These are phyloP conservation scores for Strix occidentalis DNA, from an alignment of 2,797 vertebrate species.

Conservation along the genomic window DNA sequence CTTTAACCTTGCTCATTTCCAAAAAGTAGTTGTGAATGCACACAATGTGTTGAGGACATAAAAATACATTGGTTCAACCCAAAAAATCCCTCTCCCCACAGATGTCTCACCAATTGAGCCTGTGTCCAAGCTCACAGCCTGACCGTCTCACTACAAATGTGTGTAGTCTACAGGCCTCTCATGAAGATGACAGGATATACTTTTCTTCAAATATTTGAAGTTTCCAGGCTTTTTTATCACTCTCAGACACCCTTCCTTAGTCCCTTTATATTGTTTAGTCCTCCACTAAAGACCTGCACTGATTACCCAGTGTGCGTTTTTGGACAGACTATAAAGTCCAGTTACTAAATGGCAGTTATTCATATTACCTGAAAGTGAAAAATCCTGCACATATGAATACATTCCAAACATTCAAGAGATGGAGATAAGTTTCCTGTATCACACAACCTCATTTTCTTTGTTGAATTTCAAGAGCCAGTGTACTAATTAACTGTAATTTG, in stretches of 20 bases:
- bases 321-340: background rate
- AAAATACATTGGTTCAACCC: fast-evolving
- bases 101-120: fast-evolving
- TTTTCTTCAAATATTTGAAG: background rate
- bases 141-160: background rate
- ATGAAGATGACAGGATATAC: background rate
- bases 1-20: background rate
- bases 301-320: background rate
- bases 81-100: background rate
- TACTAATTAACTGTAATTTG: background rate
- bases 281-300: background rate
- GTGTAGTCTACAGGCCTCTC: background rate
- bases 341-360: background rate
- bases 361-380: background rate
- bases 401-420: background rate
- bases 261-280: background rate
- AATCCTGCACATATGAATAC: background rate
- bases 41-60: fast-evolving
- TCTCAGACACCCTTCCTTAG: background rate
- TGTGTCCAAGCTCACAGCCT: background rate
- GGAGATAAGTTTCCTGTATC: background rate
- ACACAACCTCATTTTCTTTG: background rate
- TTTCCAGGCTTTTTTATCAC: background rate
- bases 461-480: background rate
- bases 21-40: background rate